A percentile compares a stretch with the other conserved stretches of the same genome.
phyloP scores from a whole-genome alignment of 2,888 invertebrate genomes.

The Apamea epomidion region DNA sequence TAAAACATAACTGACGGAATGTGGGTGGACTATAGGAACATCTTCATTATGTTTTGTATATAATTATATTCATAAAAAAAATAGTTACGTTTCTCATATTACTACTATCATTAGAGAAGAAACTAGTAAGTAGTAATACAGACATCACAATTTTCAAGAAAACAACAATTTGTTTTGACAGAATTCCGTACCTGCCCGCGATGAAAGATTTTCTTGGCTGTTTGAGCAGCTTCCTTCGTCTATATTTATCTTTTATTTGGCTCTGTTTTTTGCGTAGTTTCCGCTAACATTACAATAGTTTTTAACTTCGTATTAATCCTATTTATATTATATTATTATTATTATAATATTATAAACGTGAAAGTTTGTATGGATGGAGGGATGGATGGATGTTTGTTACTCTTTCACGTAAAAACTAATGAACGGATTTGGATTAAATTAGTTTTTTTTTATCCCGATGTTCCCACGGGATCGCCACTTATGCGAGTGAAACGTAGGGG shows the following conservation, averaged over 20 bases:
- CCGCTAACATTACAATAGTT: constrained; percentile 34
- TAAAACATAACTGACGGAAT: neutral
- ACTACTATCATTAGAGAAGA: neutral
- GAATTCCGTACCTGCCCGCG: constrained; percentile 42
- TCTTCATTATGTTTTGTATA: too few relatives aligned
- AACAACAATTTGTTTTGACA: constrained; percentile 35
- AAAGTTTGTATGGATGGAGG: too few relatives aligned
- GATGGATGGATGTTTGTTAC: too few relatives aligned
- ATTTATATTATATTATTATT: too few relatives aligned
- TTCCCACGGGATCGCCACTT: too few relatives aligned
- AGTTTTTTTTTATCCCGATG: too few relatives aligned
- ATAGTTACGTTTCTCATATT: neutral
- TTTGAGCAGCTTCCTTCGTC: constrained; percentile 41
- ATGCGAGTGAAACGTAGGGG: too few relatives aligned
- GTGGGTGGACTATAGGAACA: too few relatives aligned
- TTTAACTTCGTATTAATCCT: neutral
- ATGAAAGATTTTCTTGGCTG: constrained; percentile 56
- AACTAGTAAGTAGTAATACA: neutral
- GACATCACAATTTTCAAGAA: neutral
- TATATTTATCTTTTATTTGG: constrained; percentile 60
- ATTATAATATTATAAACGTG: too few relatives aligned
- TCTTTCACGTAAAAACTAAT: too few relatives aligned
- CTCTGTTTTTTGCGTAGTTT: constrained; percentile 39
- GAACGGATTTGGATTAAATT: too few relatives aligned
- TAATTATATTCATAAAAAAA: too few relatives aligned